Evolutionary conservation across 2,888 invertebrate species (phyloP).

Genomic region (Phyto melanocephala): DNA sequence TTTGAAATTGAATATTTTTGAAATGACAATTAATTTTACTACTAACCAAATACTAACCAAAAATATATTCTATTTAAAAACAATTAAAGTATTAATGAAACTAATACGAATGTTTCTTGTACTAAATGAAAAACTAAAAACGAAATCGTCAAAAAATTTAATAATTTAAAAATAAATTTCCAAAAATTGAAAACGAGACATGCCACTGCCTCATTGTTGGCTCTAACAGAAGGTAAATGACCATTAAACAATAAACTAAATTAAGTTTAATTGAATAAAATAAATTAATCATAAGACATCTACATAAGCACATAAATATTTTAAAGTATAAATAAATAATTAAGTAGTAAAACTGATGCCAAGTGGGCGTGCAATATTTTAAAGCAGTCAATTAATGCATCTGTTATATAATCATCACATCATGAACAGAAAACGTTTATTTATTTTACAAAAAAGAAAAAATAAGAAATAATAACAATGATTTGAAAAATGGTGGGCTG

Average conservation of each 20-base stretch:
- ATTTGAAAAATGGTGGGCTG: background rate
- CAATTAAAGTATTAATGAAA: no score
- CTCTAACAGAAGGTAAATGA: conserved; percentile 62
- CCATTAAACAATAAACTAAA: conserved; percentile 35
- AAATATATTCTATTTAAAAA: no score
- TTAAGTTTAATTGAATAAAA: background rate
- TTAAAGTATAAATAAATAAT: background rate
- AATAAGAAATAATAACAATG: background rate
- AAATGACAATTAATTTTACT: no score
- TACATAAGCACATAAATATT: no score
- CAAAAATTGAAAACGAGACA: background rate
- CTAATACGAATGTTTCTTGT: no score
- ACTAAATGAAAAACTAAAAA: no score
- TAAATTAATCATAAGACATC: background rate
- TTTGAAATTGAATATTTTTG: no score
- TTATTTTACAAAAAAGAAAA: background rate
- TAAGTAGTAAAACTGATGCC: background rate
- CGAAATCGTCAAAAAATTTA: background rate
- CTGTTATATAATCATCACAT: background rate
- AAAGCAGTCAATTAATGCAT: background rate
- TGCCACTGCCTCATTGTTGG: background rate
- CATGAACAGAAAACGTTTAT: no score
- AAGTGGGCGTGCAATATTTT: background rate
- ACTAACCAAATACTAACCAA: no score
- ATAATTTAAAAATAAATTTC: background rate